Percentiles rank a stretch among this genome's conserved stretches.
These are phyloP conservation scores for Embiotoca jacksoni DNA, from an alignment of 2,113 vertebrate genomes.

Conservation along the genomic window DNA sequence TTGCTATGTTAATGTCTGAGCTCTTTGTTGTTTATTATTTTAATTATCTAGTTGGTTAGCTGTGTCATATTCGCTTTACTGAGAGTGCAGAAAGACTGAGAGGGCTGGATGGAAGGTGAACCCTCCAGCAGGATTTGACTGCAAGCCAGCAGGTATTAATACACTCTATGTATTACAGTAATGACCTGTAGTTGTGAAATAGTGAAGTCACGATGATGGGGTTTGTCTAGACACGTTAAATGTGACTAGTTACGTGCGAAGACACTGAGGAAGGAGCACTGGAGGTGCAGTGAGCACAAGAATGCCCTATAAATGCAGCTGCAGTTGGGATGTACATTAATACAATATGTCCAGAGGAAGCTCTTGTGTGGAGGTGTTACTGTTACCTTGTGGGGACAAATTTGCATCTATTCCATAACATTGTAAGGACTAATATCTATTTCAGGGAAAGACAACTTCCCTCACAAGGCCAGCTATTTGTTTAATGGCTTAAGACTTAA, in stretches of 20 bases:
- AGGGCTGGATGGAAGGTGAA: constrained; percentile 42
- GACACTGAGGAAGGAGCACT: constrained; percentile 3
- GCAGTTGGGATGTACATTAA: neutral
- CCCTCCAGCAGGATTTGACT: constrained; percentile 33
- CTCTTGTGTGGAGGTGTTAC: neutral
- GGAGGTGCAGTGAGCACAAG: neutral
- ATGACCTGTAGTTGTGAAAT: constrained; percentile 45
- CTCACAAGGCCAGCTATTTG: no score
- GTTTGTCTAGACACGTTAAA: constrained; percentile 37
- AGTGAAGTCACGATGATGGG: constrained; percentile 2
- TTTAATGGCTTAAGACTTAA: no score
- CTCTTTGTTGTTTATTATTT: constrained; percentile 51
- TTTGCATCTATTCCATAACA: no score
- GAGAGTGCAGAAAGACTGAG: constrained; percentile 23
- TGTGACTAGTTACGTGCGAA: constrained; percentile 11
- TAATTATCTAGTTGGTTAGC: constrained; percentile 58
- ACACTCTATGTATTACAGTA: constrained; percentile 41
- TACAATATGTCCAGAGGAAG: no score
- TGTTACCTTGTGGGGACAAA: neutral
- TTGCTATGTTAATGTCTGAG: constrained; percentile 37
- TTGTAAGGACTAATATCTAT: neutral
- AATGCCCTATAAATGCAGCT: neutral
- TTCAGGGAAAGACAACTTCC: no score
- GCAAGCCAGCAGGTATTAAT: constrained; percentile 49
- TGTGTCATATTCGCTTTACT: constrained; percentile 36